phyloP scores from a whole-genome alignment of 2,888 invertebrate species.

The Eilema depressum region DNA sequence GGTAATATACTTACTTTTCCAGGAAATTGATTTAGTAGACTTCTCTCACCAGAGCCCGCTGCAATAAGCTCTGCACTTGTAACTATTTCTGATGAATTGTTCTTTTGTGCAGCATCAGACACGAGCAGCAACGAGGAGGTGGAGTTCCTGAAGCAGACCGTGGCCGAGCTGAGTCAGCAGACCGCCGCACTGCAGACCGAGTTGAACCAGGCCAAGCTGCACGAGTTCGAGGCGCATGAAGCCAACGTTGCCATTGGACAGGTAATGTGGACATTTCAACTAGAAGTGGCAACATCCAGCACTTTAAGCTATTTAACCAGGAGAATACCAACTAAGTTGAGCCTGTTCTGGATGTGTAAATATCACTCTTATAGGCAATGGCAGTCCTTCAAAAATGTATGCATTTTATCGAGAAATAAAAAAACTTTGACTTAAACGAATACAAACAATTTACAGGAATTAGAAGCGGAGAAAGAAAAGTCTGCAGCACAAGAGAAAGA shows the following conservation, averaged over 20 bases:
- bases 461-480: slow-evolving; percentile 82
- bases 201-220: slow-evolving; percentile 87
- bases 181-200: slow-evolving; percentile 90
- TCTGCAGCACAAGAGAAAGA: slow-evolving; percentile 85
- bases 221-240: slow-evolving; percentile 91
- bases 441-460: slow-evolving; percentile 71
- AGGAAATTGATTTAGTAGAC: background rate
- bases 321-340: background rate
- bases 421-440: background rate
- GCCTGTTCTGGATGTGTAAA: background rate
- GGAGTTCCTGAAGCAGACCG: slow-evolving; percentile 90
- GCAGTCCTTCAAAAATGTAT: background rate
- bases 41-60: background rate
- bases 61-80: background rate
- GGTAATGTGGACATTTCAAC: slow-evolving; percentile 59
- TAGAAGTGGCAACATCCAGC: background rate
- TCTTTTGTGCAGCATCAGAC: slow-evolving; percentile 73
- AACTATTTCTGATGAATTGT: background rate
- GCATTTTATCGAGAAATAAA: background rate
- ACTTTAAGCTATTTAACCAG: too few relatives aligned
- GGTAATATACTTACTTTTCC: slow-evolving; percentile 56
- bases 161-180: slow-evolving; percentile 88
- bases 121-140: slow-evolving; percentile 88
- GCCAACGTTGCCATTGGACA: slow-evolving; percentile 86
- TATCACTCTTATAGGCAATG: background rate